phyloP scores from a whole-genome alignment of 2,888 invertebrate genomes.

The Agelastica alni region DNA sequence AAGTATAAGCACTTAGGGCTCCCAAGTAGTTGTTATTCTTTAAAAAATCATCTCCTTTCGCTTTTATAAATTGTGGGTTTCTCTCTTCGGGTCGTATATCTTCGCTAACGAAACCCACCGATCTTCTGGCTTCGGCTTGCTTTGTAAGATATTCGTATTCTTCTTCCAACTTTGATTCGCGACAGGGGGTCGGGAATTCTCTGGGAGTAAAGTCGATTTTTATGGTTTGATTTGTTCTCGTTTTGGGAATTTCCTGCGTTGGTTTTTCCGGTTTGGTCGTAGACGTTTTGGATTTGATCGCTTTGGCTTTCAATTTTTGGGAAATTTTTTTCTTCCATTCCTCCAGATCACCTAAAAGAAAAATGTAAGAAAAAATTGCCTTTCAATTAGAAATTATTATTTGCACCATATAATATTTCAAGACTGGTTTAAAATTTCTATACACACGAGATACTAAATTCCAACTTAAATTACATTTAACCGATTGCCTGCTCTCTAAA shows the following conservation, averaged over 20 bases:
- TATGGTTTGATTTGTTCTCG: slow-evolving; percentile 63
- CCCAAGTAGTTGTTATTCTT: slow-evolving; percentile 74
- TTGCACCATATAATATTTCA: no score
- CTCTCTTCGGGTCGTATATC: slow-evolving; percentile 79
- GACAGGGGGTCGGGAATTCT: slow-evolving; percentile 78
- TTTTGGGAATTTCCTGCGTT: slow-evolving; percentile 41
- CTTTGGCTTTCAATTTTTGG: slow-evolving; percentile 44
- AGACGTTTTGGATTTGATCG: slow-evolving; percentile 38
- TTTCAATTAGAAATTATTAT: no score
- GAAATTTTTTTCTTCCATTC: slow-evolving; percentile 30
- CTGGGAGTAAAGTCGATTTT: slow-evolving; percentile 74
- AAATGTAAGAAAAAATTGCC: no score
- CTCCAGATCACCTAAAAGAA: slow-evolving; percentile 22
- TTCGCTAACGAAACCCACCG: slow-evolving; percentile 71
- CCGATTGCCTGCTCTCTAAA: no score
- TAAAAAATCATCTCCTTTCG: slow-evolving; percentile 81
- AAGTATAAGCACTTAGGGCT: slow-evolving; percentile 80
- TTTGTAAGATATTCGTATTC: slow-evolving; percentile 83
- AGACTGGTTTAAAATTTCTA: no score
- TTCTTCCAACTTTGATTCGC: slow-evolving; percentile 71
- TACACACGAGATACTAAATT: no score
- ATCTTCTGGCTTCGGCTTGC: slow-evolving; percentile 72
- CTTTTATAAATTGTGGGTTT: slow-evolving; percentile 80
- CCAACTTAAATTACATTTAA: no score
- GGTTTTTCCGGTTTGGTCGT: slow-evolving; percentile 28